Percentiles rank a stretch among this genome's conserved stretches.
These are phyloP conservation scores for Psilanteris sp. DNA, from an alignment of 1,140 invertebrate genomes.

Conservation along the genomic window DNA sequence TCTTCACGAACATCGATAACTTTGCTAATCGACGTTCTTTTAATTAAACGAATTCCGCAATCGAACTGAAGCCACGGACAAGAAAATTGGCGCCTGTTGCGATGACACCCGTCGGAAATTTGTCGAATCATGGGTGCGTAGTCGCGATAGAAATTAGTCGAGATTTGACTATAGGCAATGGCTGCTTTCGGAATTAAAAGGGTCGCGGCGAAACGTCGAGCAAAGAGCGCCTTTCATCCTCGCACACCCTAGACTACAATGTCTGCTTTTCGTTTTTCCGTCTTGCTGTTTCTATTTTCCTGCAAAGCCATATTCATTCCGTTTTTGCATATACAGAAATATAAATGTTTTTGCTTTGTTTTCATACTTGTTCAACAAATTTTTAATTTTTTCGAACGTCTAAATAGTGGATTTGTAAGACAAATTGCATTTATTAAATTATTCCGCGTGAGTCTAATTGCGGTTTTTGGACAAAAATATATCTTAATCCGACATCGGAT, in stretches of 20 bases:
- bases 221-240: slow-evolving; percentile 65
- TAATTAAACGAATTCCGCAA: slow-evolving; percentile 59
- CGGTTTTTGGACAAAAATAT: too few species aligned
- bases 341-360: slow-evolving; percentile 36
- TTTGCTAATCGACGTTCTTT: slow-evolving; percentile 49
- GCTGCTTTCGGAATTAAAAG: slow-evolving; percentile 63
- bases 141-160: slow-evolving; percentile 62
- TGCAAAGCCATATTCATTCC: slow-evolving; percentile 74
- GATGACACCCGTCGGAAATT: slow-evolving; percentile 29
- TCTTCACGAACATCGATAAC: slow-evolving; percentile 18
- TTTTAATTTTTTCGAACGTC: too few species aligned
- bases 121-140: slow-evolving; percentile 10
- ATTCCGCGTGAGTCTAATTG: too few species aligned
- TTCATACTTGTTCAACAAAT: slow-evolving; percentile 22
- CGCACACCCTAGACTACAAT: slow-evolving; percentile 48
- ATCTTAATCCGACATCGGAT: too few species aligned
- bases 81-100: slow-evolving; percentile 46
- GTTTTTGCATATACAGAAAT: slow-evolving; percentile 47
- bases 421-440: too few species aligned
- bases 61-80: slow-evolving; percentile 38
- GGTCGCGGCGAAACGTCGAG: slow-evolving; percentile 31
- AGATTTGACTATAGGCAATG: slow-evolving; percentile 51
- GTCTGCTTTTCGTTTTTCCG: slow-evolving; percentile 57
- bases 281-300: slow-evolving; percentile 36
- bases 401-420: too few species aligned